Evolutionary conservation across 2,113 vertebrate species (phyloP), one percentile per base, ranked within the genome.

Genomic region (Indicator maculatus): DNA sequence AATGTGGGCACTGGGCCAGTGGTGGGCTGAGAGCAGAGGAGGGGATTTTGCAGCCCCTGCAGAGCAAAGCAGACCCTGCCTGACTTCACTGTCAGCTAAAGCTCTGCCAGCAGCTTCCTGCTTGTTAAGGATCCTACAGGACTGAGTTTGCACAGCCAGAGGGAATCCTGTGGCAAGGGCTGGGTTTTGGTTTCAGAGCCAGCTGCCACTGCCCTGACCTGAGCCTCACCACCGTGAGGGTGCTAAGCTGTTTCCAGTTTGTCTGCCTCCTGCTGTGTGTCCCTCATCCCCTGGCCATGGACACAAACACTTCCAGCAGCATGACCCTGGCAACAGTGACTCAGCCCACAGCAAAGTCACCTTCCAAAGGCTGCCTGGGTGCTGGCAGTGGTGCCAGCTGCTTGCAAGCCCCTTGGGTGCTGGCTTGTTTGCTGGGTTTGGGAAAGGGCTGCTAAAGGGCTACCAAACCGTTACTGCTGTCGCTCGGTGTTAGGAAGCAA

Each of bases 11-110:
- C 39, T 15, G 5, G 53, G 65, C 88, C 89, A 95, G 36, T 23
- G 7, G 52, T 5, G 24, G 45, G 63, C 8, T 84, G 70, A 69
- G 92, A 65, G 77, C 73, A 93, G 61, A 77, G 80, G 70, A 89
- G 78, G 96, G 89, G 86, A 84, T 93, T 94, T 96, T 92, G 86
- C 93, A 81, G 61, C 50, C 36, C 55, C 20, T 31, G 23, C 27
- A 66, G 71, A 38, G 63, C 23, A 73, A 69, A 82, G 6, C 63
- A 91, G 56, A 63, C 81, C 61, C 89, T 89, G 67, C 87, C 82
- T 85, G 67, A 7, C 41, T 92, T 83, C 47, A 26, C 1, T 74
- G 74, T 72, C 81, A 65, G 2, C 67, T 70, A 75, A 82, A 89
- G 26, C 39, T 55, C 16, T 4, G 23, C 13, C 38, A 39, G 66